phyloP scores from a whole-genome alignment of 2,113 vertebrate genomes.

The Percopsis transmontana region DNA sequence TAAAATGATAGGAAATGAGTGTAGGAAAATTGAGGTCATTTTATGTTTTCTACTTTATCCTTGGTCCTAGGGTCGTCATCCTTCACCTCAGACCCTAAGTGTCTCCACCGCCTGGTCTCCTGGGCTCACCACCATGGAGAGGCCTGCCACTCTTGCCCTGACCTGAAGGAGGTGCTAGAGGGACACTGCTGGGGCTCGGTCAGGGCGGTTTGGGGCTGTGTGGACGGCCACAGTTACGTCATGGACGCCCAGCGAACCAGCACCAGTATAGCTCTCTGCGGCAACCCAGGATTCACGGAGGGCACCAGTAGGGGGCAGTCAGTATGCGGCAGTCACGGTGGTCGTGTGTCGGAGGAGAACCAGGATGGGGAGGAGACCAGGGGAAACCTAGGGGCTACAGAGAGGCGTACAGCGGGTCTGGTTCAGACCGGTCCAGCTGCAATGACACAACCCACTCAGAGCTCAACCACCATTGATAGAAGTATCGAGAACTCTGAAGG shows the following conservation, averaged over 20 bases:
- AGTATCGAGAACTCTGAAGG: conserved; percentile 44
- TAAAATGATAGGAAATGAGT: too few relatives aligned
- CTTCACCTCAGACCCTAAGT: conserved; percentile 83
- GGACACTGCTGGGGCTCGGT: conserved; percentile 85
- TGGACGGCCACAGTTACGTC: conserved; percentile 84
- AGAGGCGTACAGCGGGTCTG: neutral
- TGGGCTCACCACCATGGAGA: conserved; percentile 88
- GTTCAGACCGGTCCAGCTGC: conserved; percentile 14
- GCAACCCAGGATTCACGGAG: conserved; percentile 2
- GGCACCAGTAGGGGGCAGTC: neutral
- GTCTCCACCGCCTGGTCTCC: conserved; percentile 85
- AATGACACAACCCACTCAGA: conserved; percentile 36
- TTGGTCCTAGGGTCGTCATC: conserved; percentile 33
- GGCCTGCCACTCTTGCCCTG: conserved; percentile 80
- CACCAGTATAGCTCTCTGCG: conserved; percentile 3
- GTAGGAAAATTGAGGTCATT: neutral
- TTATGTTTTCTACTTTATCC: neutral
- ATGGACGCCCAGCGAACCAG: conserved; percentile 76
- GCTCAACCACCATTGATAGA: conserved; percentile 30
- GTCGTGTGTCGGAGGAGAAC: conserved; percentile 17
- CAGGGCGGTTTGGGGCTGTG: conserved; percentile 86
- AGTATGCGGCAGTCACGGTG: conserved; percentile 6
- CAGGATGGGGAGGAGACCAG: conserved; percentile 16
- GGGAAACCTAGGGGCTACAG: neutral
- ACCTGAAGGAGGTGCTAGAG: conserved; percentile 84